Evolutionary conservation across 1,140 invertebrate species (phyloP).

Genomic region (Macrotrachela quadricornifera): DNA sequence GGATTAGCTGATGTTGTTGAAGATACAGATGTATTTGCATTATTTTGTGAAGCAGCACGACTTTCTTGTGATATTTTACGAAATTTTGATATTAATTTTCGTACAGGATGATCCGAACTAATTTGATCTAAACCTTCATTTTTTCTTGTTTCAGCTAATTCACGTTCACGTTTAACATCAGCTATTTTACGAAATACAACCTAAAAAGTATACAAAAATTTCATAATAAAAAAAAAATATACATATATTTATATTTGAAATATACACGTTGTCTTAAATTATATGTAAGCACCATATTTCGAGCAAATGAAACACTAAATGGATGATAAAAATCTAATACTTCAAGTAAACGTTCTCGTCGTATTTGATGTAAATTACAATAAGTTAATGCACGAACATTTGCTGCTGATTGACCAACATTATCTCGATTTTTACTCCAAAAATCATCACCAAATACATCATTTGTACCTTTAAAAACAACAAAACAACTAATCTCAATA

Average conservation of each 20-base stretch:
- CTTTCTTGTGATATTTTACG: slow-evolving; percentile 32
- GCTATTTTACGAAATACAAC: slow-evolving; percentile 93
- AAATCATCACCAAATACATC: slow-evolving; percentile 98
- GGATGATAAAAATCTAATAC: slow-evolving; percentile 98
- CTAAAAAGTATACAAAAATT: slow-evolving; percentile 34
- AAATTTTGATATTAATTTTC: slow-evolving; percentile 89
- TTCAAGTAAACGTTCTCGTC: slow-evolving; percentile 61
- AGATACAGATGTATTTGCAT: too few species aligned
- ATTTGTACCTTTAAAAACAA: slow-evolving; percentile 65
- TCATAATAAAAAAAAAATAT: background rate
- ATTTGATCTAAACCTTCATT: slow-evolving; percentile 43
- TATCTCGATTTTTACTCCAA: slow-evolving; percentile 64
- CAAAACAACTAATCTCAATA: background rate
- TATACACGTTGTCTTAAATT: slow-evolving; percentile 74
- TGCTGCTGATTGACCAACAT: slow-evolving; percentile 85
- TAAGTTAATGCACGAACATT: slow-evolving; percentile 96
- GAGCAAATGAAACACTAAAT: slow-evolving; percentile 92
- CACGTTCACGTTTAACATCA: slow-evolving; percentile 86
- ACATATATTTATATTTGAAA: background rate
- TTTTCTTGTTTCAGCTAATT: slow-evolving; percentile 63
- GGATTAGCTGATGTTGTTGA: too few species aligned
- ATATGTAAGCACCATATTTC: slow-evolving; percentile 92
- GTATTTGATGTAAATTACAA: slow-evolving; percentile 97
- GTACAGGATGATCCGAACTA: slow-evolving; percentile 59
- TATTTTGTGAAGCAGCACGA: too few species aligned